Evolutionary conservation across 2,113 vertebrate genomes (phyloP).

Genomic region (Dunckerocampus dactyliophorus): DNA sequence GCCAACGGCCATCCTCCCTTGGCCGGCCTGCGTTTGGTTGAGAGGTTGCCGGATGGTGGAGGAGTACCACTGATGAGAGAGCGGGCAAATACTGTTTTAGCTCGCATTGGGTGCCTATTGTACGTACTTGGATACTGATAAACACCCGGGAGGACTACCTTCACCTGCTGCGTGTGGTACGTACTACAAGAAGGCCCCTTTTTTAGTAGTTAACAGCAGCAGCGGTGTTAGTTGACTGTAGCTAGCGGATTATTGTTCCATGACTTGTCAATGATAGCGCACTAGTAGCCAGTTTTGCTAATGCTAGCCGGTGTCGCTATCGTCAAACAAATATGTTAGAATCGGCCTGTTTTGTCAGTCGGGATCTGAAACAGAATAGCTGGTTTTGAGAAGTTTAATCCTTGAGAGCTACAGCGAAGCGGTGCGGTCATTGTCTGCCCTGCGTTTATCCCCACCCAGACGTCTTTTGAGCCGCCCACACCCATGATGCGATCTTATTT

Average conservation of each 20-base stretch:
- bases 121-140: constrained; percentile 23
- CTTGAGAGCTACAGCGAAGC: neutral
- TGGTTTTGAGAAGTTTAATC: neutral
- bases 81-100: constrained; percentile 28
- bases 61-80: constrained; percentile 71
- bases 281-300: constrained; percentile 44
- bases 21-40: constrained; percentile 65
- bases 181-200: constrained; percentile 13
- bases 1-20: constrained; percentile 22
- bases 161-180: constrained; percentile 54
- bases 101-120: constrained; percentile 25
- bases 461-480: constrained; percentile 59
- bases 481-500: constrained; percentile 56
- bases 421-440: constrained; percentile 46
- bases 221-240: constrained; percentile 28
- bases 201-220: neutral
- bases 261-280: constrained; percentile 69
- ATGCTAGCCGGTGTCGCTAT: constrained; percentile 40
- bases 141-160: constrained; percentile 18
- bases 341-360: neutral
- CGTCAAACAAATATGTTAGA: neutral
- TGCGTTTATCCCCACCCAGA: constrained; percentile 49
- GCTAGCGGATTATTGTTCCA: constrained; percentile 73
- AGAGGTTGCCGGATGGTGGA: constrained; percentile 62
- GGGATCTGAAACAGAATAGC: neutral